These are phyloP conservation scores for Rotaria macrura DNA, from an alignment of 2,888 invertebrate genomes.

Conservation along the genomic window DNA sequence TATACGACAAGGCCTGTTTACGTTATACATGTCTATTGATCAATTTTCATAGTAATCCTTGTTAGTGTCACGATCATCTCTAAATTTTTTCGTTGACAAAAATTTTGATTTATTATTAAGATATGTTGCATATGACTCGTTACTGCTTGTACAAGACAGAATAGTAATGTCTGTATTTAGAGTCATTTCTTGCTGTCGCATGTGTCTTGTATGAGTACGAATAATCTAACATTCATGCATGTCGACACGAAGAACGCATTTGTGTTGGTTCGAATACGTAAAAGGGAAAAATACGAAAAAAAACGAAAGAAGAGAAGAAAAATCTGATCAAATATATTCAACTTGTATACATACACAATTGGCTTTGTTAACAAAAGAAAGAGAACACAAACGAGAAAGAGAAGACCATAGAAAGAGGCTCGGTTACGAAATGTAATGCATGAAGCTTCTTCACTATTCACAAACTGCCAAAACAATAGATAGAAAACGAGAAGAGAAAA, in stretches of 20 bases:
- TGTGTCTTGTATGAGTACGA: neutral
- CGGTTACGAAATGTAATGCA: neutral
- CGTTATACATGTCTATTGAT: neutral
- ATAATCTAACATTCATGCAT: neutral
- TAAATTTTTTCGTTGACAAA: neutral
- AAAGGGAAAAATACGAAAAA: neutral
- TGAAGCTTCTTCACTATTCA: neutral
- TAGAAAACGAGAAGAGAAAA: neutral
- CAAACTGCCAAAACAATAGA: neutral
- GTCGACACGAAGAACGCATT: neutral
- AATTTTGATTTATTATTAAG: neutral
- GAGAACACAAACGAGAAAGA: neutral
- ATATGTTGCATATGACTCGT: neutral
- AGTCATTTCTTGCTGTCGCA: neutral
- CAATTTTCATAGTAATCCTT: neutral
- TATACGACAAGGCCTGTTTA: neutral
- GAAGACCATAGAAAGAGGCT: neutral
- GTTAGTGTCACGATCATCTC: neutral
- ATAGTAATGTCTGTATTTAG: neutral
- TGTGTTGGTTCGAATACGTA: neutral
- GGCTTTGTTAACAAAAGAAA: neutral
- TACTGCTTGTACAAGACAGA: neutral
- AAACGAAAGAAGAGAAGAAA: neutral
- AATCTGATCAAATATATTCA: neutral
- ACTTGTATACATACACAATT: neutral